phyloP scores from a whole-genome alignment of 2,113 vertebrate species.

The Nesoenas mayeri region DNA sequence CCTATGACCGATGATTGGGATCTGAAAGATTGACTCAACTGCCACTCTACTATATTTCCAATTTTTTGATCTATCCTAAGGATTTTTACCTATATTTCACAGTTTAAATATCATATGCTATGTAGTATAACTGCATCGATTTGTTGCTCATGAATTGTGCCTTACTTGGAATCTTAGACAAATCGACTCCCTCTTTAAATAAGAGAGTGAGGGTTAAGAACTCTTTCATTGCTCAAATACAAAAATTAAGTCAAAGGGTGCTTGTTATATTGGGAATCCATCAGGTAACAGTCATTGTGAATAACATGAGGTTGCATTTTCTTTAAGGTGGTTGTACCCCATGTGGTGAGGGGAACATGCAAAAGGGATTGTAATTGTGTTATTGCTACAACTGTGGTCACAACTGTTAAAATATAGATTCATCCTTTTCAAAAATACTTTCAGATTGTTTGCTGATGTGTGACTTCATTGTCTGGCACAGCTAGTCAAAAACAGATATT shows the following conservation, averaged over 20 bases:
- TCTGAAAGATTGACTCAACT: neutral
- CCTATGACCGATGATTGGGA: neutral
- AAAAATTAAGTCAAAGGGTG: neutral
- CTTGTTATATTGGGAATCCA: neutral
- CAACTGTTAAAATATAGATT: neutral
- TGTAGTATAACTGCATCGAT: neutral
- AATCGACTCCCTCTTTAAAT: neutral
- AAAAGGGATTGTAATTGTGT: neutral
- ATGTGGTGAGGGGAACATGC: neutral
- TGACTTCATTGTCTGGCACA: neutral
- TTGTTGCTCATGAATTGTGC: neutral
- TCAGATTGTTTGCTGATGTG: neutral
- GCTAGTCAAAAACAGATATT: neutral
- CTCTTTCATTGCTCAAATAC: neutral
- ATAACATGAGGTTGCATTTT: slow-evolving; percentile 3
- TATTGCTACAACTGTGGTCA: neutral
- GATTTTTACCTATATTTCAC: neutral
- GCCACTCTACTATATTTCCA: neutral
- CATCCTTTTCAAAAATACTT: neutral
- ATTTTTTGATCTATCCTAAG: neutral
- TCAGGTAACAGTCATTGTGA: neutral
- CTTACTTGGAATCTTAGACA: slow-evolving; percentile 37
- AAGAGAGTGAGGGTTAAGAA: neutral
- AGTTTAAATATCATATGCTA: neutral
- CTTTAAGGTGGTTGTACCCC: neutral